These are phyloP conservation scores for Ceratotherium simum DNA, from an alignment of 2,113 vertebrate genomes.

Conservation along the genomic window DNA sequence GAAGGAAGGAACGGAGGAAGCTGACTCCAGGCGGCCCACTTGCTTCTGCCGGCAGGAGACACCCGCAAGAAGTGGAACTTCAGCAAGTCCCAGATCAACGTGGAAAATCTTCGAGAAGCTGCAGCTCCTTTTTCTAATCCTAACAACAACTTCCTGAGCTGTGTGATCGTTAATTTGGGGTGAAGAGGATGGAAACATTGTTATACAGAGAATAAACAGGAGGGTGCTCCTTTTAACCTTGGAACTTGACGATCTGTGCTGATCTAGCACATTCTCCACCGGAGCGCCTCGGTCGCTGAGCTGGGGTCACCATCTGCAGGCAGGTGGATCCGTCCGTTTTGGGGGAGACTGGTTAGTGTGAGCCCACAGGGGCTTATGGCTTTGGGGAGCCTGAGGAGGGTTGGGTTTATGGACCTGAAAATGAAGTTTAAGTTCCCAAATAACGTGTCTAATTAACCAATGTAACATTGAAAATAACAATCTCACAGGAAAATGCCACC, in stretches of 20 bases:
- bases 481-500: neutral
- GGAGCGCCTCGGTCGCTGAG: neutral
- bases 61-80: neutral
- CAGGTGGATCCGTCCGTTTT: neutral
- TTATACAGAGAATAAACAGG: neutral
- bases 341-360: accelerated
- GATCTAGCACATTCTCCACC: neutral
- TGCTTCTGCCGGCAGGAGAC: neutral
- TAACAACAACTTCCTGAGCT: neutral
- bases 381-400: neutral
- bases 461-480: neutral
- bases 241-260: neutral
- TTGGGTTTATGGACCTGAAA: neutral
- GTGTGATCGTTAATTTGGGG: neutral
- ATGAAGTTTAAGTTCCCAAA: neutral
- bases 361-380: neutral
- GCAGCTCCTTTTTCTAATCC: neutral
- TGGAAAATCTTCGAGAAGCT: neutral
- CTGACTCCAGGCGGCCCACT: neutral
- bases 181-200: neutral
- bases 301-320: neutral
- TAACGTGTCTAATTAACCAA: neutral
- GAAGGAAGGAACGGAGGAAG: neutral
- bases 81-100: neutral
- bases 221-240: neutral